These are phyloP conservation scores for Coendou prehensilis DNA, from an alignment of 2,797 vertebrate species.

Conservation along the genomic window DNA sequence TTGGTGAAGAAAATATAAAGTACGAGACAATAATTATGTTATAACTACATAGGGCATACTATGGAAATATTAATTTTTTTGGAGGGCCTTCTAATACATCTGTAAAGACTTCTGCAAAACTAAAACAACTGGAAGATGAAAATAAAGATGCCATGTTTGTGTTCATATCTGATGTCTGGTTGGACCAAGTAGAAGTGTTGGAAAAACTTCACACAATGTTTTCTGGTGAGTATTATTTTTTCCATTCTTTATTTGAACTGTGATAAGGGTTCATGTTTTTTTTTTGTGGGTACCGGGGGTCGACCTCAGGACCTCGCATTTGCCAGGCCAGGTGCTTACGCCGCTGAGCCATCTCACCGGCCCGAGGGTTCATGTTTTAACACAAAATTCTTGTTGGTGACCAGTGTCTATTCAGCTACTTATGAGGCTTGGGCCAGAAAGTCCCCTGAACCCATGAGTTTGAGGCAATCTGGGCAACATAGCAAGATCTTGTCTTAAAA, in stretches of 20 bases:
- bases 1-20: neutral
- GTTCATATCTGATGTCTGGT: constrained; percentile 96
- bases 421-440: neutral
- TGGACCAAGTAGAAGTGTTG: constrained; percentile 96
- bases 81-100: constrained; percentile 96
- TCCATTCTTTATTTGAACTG: neutral
- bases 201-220: constrained; percentile 97
- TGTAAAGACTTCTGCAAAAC: constrained; percentile 95
- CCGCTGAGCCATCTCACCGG: no score
- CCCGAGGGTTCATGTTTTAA: constrained; percentile 36
- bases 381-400: neutral
- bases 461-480: rapidly evolving
- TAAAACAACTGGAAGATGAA: constrained; percentile 97
- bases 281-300: no score
- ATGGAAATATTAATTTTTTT: constrained; percentile 97
- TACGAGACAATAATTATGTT: constrained; percentile 65
- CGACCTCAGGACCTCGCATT: no score
- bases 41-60: constrained; percentile 93
- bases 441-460: neutral
- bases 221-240: constrained; percentile 90
- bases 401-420: neutral
- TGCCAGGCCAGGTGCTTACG: no score
- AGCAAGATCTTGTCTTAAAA: neutral
- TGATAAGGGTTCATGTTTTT: constrained; percentile 36
- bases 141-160: constrained; percentile 99